Base-by-base conservation (phyloP, 2,797 vertebrate genomes). In the Amazonetta brasiliensis region DNA sequence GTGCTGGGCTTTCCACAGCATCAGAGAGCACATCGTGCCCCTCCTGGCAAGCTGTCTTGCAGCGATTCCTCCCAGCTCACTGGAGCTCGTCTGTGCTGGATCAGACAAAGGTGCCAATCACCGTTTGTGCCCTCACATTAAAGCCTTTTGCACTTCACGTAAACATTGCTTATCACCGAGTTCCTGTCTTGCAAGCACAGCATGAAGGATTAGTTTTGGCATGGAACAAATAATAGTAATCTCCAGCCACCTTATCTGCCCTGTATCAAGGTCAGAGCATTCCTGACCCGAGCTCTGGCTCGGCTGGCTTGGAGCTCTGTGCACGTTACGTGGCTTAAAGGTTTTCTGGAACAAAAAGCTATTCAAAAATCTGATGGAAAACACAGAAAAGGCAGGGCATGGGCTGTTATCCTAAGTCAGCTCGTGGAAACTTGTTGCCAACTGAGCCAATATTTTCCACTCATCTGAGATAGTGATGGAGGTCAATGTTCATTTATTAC, bases 361-460 rank as follows among this genome's bases (percentile, higher is more conserved):
- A 64, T 95, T 95, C 90, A 92, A 90, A 81, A 39, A 44, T 76
- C 50, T 3, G 23, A 89, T 73, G 2, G 13, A 94, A 96, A 94
- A 87, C 71, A 94, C 69, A 93, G 44, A 90, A 55, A 66, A 95
- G 69, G 74, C 84, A 91, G 80, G 87, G 91, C 63, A 87, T 16
- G 75, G 72, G 35, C 86, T 91, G 72, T 96, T 96, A 87, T 95
- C 94, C 69, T 28, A 86, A 79, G 71, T 82, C 85, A 73, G 78
- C 71, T 80, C 0, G 5, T 94, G 90, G 90, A 92, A 95, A 89
- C 86, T 96, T 87, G 26, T 56, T 94, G 86, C 94, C 87, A 93
- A 52, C 44, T 90, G 95, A 96, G 54, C 92, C 95, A 90, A 1
- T 81, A 68, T 96, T 97, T 97, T 96, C 96, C 93, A 94, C 89